phyloP scores from a whole-genome alignment of 2,113 vertebrate species.

The Mobula birostris region DNA sequence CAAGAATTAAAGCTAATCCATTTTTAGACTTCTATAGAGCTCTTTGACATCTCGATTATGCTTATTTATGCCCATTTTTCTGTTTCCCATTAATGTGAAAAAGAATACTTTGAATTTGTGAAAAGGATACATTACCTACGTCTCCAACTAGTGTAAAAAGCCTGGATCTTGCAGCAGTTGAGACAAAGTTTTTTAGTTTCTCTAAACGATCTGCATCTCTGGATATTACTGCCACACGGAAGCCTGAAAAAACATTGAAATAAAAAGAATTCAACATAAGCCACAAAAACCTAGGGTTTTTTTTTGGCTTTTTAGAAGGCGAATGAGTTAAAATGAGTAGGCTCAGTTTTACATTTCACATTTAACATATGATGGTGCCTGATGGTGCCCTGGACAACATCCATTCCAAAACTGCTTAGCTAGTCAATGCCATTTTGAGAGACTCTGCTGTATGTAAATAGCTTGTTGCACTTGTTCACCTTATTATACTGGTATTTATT shows the following conservation, averaged over 20 bases:
- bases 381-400: background rate
- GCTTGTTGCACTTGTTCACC: background rate
- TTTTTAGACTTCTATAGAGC: background rate
- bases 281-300: background rate
- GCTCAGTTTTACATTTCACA: background rate
- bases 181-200: slow-evolving; percentile 56
- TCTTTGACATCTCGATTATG: background rate
- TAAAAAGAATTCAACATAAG: background rate
- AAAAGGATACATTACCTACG: slow-evolving; percentile 56
- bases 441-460: background rate
- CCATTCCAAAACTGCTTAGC: background rate
- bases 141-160: slow-evolving; percentile 66
- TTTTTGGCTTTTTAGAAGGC: background rate
- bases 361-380: background rate
- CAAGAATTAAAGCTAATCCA: background rate
- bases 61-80: background rate
- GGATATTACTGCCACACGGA: slow-evolving; percentile 69
- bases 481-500: background rate
- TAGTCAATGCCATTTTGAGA: background rate
- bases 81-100: background rate
- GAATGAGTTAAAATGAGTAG: background rate
- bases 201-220: slow-evolving; percentile 61
- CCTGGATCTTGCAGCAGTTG: slow-evolving; percentile 51
- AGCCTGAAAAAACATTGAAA: slow-evolving; percentile 42
- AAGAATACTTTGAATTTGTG: background rate